Percentiles rank a stretch among this genome's conserved stretches.
Conservation (phyloP, 2,113 vertebrate species). For the Sigmodon hispidus region DNA sequence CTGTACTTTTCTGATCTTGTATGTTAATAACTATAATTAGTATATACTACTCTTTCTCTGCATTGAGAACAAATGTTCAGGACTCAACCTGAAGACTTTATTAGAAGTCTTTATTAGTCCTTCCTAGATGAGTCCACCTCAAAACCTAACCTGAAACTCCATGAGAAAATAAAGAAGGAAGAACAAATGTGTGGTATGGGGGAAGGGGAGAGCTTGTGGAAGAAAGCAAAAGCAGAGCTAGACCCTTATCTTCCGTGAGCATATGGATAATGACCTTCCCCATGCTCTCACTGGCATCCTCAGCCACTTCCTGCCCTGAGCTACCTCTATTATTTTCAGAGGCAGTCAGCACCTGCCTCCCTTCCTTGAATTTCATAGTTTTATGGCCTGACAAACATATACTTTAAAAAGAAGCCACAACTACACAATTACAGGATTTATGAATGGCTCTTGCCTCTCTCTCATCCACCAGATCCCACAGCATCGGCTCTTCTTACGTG, state of each 20-base stretch:
- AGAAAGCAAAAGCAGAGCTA: neutral
- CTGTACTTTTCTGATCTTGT: neutral
- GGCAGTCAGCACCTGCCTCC: neutral
- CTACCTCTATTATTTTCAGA: neutral
- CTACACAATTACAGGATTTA: neutral
- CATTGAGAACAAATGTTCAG: conserved; percentile 22
- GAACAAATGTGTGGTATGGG: neutral
- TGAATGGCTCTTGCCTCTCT: neutral
- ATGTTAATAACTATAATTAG: neutral
- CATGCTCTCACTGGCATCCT: neutral
- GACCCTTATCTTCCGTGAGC: neutral
- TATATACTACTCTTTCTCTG: neutral
- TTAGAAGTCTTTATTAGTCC: neutral
- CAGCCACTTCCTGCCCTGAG: neutral
- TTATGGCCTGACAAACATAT: neutral
- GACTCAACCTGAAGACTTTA: neutral
- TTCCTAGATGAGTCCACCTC: neutral
- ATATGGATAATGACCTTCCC: neutral
- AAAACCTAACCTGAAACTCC: neutral
- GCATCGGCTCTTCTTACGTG: neutral
- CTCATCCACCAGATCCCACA: neutral
- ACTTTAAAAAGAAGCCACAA: neutral
- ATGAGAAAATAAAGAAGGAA: neutral
- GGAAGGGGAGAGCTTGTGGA: neutral
- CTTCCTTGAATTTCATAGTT: neutral